Base-by-base conservation (phyloP, 64 coral and sea anemone genomes). In the Montipora efflorescens region DNA sequence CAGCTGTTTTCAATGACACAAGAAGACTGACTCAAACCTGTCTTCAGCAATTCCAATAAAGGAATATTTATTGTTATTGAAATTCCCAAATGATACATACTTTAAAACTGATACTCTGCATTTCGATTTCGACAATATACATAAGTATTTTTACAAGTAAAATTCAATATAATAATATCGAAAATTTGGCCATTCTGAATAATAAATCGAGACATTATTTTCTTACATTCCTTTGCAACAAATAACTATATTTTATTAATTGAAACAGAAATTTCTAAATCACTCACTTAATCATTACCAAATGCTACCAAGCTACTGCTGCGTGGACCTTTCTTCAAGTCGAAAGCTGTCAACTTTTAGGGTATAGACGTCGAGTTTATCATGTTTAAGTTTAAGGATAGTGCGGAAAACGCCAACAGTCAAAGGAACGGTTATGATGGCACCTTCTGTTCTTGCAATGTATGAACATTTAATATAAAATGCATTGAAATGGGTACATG, bases 81-180 rank as follows among this genome's bases (percentile, higher is more conserved):
- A 19, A 21, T 86, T 86, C 82, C 82, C 82, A 86, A 86, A 86
- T 86, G 82, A 70, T 86, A 86, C 82, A 86, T 86, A 71, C 45
- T 86, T 86, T 72, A 71, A 7, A 64, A 50, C 46, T 18, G 36
- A 50, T 71, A 86, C 62, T 86, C 82, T 86, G 45, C 43, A 86
- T 86, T 86, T 71, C 64, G 9, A 86, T 86, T 86, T 71, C 49
- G 81, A 86, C 66, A 86, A 86, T 86, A 86, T 86, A 86, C 66
- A 86, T 70, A 82, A 14, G 62, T 71, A 86, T 86, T 86, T 86
- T 70, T 86, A 86, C 53, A 82, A 50, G 66, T 86, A 86, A 86
- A 86, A 86, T 86, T 86, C 82, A 86, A 50, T 71, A 78, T 70
- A 70, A 86, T 72, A 71, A 71, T 50, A 86, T 72, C 55, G 28